These are phyloP conservation scores for Hemicordylus capensis DNA, from an alignment of 2,113 vertebrate genomes.

Conservation along the genomic window DNA sequence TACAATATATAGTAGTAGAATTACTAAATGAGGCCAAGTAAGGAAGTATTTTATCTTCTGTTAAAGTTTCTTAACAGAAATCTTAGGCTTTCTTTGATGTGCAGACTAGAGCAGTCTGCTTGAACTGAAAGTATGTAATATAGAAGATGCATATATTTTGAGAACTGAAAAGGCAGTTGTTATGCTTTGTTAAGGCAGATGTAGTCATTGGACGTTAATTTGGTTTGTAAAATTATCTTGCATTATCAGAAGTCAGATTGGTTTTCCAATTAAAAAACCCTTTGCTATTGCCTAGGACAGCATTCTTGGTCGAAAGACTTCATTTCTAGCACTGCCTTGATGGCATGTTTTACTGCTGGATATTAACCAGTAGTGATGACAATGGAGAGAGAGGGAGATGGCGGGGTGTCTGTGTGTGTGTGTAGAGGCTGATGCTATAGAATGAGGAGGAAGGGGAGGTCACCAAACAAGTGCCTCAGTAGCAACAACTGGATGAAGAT, in stretches of 20 bases:
- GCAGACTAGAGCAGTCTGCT: constrained; percentile 16
- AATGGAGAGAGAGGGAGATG: neutral
- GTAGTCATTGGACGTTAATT: neutral
- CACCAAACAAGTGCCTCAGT: too few species aligned
- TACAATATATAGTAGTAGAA: constrained; percentile 44
- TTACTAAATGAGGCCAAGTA: constrained; percentile 9
- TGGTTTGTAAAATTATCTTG: neutral
- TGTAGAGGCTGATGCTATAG: too few species aligned
- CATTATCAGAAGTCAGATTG: neutral
- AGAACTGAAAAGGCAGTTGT: neutral
- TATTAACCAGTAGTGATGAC: neutral
- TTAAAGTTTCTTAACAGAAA: too few species aligned
- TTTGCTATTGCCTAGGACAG: neutral
- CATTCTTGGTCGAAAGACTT: neutral
- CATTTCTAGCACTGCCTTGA: neutral
- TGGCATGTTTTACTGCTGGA: neutral
- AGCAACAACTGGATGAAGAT: too few species aligned
- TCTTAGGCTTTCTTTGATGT: constrained; percentile 37
- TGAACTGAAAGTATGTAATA: neutral
- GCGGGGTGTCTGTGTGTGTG: too few species aligned
- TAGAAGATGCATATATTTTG: neutral
- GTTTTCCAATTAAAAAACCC: neutral
- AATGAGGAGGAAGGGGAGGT: too few species aligned
- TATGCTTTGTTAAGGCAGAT: neutral
- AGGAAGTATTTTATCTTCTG: constrained; percentile 8